These are phyloP conservation scores for Lacanobia oleracea DNA, from an alignment of 2,888 invertebrate genomes.

Conservation along the genomic window DNA sequence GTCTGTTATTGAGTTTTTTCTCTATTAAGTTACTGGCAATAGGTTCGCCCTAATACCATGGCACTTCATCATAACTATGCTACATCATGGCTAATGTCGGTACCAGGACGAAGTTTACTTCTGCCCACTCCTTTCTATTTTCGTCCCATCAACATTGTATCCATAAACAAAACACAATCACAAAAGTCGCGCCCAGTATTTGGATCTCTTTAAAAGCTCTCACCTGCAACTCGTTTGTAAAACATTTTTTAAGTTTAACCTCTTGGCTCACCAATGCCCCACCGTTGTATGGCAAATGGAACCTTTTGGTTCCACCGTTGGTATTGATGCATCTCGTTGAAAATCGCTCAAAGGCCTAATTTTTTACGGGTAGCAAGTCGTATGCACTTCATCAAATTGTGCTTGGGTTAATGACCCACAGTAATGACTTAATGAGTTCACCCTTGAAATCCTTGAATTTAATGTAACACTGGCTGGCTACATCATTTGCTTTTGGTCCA, in stretches of 20 bases:
- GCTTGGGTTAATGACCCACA: constrained; percentile 1
- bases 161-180: background rate
- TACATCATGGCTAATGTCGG: no score
- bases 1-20: background rate
- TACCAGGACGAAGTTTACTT: no score
- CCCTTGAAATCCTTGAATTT: constrained; percentile 51
- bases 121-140: background rate
- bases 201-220: background rate
- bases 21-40: background rate
- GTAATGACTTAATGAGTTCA: constrained; percentile 35
- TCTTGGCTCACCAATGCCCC: no score
- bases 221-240: background rate
- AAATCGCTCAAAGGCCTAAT: background rate
- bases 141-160: background rate
- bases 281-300: no score
- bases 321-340: background rate
- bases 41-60: background rate
- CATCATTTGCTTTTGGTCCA: constrained; percentile 13
- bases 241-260: background rate
- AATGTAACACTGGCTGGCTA: constrained; percentile 23
- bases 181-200: background rate
- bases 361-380: constrained; percentile 17
- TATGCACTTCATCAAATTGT: constrained; percentile 39
- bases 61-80: background rate
- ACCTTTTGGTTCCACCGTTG: no score